These are phyloP conservation scores for Scaptomyza graminum DNA, from an alignment of 1,140 invertebrate genomes.

Conservation along the genomic window DNA sequence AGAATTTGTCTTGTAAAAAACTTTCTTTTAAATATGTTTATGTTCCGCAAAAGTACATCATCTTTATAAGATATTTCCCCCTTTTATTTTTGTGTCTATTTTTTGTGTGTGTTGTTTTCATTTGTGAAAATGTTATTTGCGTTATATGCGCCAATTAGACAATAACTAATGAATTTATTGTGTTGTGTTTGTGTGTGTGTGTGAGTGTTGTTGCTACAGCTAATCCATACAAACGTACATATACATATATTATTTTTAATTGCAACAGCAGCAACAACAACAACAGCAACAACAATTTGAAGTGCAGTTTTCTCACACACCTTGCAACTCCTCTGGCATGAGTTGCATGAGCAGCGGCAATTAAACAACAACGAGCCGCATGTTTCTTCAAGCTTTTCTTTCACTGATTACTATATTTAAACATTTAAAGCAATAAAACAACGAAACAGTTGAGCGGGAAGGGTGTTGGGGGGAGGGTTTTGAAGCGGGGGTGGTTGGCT, in stretches of 20 bases:
- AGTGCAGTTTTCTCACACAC: slow-evolving; percentile 63
- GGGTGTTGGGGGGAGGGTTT: background rate
- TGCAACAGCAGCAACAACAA: slow-evolving; percentile 41
- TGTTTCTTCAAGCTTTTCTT: slow-evolving; percentile 51
- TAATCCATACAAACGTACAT: slow-evolving; percentile 30
- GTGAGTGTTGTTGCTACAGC: slow-evolving; percentile 36
- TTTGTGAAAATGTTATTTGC: slow-evolving; percentile 56
- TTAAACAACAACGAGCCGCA: slow-evolving; percentile 67
- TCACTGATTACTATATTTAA: slow-evolving; percentile 73
- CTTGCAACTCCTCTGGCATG: slow-evolving; percentile 28
- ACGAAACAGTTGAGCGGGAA: background rate
- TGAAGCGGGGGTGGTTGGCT: background rate
- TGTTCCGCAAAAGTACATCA: background rate
- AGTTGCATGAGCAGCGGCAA: slow-evolving; percentile 67
- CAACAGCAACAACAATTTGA: slow-evolving; percentile 27
- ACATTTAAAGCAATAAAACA: slow-evolving; percentile 55
- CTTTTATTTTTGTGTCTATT: too few relatives aligned
- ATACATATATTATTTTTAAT: slow-evolving; percentile 70
- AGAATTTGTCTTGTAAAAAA: background rate
- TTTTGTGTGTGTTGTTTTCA: background rate
- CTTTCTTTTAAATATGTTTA: background rate
- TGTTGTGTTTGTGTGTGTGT: slow-evolving; percentile 33
- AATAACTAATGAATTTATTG: slow-evolving; percentile 78
- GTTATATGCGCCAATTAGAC: slow-evolving; percentile 79
- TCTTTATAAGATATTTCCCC: background rate